A percentile compares a stretch with the other conserved stretches of the same genome.
phyloP scores from a whole-genome alignment of 2,888 invertebrate species.

The Philaethria dido region DNA sequence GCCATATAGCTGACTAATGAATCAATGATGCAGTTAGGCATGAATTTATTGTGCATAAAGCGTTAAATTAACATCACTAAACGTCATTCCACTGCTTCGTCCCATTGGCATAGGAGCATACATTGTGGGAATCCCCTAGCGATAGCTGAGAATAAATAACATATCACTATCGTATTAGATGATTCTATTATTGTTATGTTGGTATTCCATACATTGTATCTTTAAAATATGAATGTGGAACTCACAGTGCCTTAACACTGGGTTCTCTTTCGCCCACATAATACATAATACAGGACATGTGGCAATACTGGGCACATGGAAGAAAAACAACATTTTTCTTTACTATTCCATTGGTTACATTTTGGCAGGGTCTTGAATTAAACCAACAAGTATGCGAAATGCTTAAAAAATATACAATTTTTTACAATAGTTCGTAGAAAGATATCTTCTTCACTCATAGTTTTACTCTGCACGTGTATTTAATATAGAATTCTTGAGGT shows the following conservation, averaged over 20 bases:
- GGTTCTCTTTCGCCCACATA: not conserved
- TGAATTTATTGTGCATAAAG: slow-evolving; percentile 28
- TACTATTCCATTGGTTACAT: too few species aligned
- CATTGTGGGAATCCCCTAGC: slow-evolving; percentile 4
- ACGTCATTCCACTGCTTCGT: slow-evolving; percentile 16
- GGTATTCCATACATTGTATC: not conserved
- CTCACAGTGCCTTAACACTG: not conserved
- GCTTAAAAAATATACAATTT: too few species aligned
- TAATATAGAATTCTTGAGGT: too few species aligned
- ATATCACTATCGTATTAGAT: not conserved
- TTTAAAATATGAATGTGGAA: not conserved
- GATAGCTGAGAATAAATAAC: not conserved
- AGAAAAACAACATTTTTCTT: too few species aligned
- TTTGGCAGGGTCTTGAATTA: too few species aligned
- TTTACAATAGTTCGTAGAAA: too few species aligned
- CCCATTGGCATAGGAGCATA: not conserved
- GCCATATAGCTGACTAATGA: slow-evolving; percentile 2
- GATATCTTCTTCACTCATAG: too few species aligned
- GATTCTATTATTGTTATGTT: not conserved
- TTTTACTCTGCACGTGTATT: too few species aligned
- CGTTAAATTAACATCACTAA: slow-evolving; percentile 20
- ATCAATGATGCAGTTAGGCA: slow-evolving; percentile 14
- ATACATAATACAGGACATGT: too few species aligned
- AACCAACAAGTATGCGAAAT: too few species aligned
- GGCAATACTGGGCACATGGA: too few species aligned